phyloP scores from a whole-genome alignment of 2,888 invertebrate species.

The Glaucopsyche alexis region DNA sequence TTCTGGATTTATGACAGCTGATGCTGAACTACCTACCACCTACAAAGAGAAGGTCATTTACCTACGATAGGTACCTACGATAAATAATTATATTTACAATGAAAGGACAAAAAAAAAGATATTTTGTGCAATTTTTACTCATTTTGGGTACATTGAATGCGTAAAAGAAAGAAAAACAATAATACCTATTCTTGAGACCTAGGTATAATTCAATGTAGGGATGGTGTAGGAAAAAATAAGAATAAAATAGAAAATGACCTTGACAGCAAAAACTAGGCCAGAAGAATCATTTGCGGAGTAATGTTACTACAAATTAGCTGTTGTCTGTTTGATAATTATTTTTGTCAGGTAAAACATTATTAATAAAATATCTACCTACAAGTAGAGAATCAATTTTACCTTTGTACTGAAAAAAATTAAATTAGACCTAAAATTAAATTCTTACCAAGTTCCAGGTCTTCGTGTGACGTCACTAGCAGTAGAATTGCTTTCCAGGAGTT shows the following conservation, averaged over 20 bases:
- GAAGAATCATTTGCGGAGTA: not conserved
- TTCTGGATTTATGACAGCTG: no score
- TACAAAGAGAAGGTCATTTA: no score
- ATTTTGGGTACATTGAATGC: not conserved
- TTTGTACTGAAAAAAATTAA: conserved; percentile 14
- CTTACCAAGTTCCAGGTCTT: conserved; percentile 38
- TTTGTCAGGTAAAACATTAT: not conserved
- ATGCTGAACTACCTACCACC: not conserved
- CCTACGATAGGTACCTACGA: no score
- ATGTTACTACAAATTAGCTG: not conserved
- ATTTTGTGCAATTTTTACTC: not conserved
- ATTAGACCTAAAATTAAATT: not conserved
- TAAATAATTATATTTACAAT: no score
- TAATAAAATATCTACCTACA: no score
- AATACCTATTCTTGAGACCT: not conserved
- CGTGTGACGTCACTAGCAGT: not conserved
- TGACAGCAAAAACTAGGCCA: not conserved
- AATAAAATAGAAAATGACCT: not conserved
- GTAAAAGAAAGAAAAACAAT: not conserved
- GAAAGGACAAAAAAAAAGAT: not conserved
- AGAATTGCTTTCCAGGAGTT: conserved; percentile 34
- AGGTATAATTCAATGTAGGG: not conserved
- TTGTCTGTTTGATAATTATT: not conserved
- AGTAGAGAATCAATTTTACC: not conserved
- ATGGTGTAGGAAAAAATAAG: not conserved